These are phyloP conservation scores for Mactra quadrangularis DNA, from an alignment of 1,140 invertebrate species.

Conservation along the genomic window DNA sequence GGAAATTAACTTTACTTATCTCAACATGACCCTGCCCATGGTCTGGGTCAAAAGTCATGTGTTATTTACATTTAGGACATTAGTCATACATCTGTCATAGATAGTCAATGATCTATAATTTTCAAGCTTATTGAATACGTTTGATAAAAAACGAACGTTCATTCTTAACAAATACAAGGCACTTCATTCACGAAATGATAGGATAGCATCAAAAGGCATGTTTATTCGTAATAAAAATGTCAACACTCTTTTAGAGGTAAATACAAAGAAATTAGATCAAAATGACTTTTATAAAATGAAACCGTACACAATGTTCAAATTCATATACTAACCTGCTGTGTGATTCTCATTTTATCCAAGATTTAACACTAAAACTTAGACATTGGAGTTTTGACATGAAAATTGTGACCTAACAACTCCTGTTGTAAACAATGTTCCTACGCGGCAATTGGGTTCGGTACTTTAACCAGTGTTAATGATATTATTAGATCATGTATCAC, in stretches of 20 bases:
- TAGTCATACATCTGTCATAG: too few relatives aligned
- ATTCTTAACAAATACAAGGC: not conserved
- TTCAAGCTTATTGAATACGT: too few relatives aligned
- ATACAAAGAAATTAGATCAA: not conserved
- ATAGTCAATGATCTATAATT: too few relatives aligned
- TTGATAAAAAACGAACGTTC: not conserved
- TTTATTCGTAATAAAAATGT: not conserved
- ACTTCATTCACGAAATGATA: not conserved
- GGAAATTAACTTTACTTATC: too few relatives aligned
- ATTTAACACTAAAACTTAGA: not conserved
- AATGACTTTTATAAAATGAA: not conserved
- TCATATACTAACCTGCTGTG: constrained; percentile 41
- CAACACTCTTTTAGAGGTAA: not conserved
- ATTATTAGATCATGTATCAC: not conserved
- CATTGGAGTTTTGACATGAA: constrained; percentile 3
- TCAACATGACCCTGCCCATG: too few relatives aligned
- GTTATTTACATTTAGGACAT: too few relatives aligned
- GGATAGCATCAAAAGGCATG: not conserved
- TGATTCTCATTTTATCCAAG: constrained; percentile 52
- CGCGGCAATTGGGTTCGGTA: constrained; percentile 11
- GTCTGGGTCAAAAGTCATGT: too few relatives aligned
- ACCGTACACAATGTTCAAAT: not conserved
- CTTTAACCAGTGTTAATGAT: not conserved
- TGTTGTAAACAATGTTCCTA: constrained; percentile 40
- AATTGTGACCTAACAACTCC: constrained; percentile 31